Evolutionary conservation across 2,797 vertebrate genomes (phyloP).

Genomic region (Numenius phaeopus): DNA sequence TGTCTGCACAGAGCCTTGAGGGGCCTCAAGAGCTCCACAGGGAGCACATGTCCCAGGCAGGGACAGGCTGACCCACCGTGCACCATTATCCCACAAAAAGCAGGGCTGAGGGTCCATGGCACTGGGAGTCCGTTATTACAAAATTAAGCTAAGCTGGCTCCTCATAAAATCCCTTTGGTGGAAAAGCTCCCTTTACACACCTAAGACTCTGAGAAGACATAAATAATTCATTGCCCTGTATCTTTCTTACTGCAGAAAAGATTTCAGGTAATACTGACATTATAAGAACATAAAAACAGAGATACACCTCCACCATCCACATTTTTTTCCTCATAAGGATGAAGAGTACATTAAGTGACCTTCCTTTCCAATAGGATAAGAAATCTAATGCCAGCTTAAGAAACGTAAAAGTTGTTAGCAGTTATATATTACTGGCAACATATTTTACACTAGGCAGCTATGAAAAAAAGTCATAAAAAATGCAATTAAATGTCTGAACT

Average conservation of each 20-base stretch:
- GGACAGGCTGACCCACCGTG: fast-evolving
- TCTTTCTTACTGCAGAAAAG: neutral
- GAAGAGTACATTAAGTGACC: constrained; percentile 25
- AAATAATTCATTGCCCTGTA: neutral
- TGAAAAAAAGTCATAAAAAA: constrained; percentile 78
- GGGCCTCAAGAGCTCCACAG: neutral
- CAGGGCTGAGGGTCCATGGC: neutral
- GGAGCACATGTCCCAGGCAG: neutral
- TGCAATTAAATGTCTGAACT: constrained; percentile 83
- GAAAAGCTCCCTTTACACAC: neutral
- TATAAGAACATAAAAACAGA: neutral
- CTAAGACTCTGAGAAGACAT: neutral
- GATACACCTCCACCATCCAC: neutral
- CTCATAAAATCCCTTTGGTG: neutral
- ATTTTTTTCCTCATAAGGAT: neutral
- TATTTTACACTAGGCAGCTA: constrained; percentile 78
- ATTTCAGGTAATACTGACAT: neutral
- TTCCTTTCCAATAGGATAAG: constrained; percentile 65
- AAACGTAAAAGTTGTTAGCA: constrained; percentile 77
- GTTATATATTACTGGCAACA: constrained; percentile 78
- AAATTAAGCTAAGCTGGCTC: neutral
- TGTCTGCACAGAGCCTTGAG: neutral
- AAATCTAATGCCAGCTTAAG: constrained; percentile 64
- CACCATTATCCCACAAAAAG: neutral
- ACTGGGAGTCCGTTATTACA: neutral